Conservation (phyloP, 2,113 vertebrate genomes). For the Scartelaos histophorus region DNA sequence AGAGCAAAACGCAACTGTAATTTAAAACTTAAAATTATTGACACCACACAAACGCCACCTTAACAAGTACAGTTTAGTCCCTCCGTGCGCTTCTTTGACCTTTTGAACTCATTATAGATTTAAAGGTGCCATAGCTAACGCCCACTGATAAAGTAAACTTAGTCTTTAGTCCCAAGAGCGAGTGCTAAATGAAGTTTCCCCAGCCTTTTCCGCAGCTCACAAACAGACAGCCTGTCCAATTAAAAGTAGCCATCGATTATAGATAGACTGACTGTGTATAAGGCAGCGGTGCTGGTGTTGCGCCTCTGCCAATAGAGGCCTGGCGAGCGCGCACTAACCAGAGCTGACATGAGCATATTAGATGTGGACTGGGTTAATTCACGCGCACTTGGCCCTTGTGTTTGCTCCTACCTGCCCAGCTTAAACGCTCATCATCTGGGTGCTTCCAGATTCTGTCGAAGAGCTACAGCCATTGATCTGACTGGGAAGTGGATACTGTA, state of each 20-base stretch:
- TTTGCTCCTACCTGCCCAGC: conserved; percentile 91
- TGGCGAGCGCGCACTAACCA: conserved; percentile 87
- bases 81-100: not conserved
- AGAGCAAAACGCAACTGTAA: not conserved
- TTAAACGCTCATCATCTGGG: conserved; percentile 85
- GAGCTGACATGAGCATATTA: conserved; percentile 95
- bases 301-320: conserved; percentile 81
- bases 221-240: conserved; percentile 71
- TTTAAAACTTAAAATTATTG: not conserved
- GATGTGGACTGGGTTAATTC: conserved; percentile 95
- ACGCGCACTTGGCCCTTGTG: conserved; percentile 92
- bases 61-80: not conserved
- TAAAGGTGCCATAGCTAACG: not conserved
- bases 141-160: conserved; percentile 3
- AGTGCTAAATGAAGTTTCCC: conserved; percentile 8
- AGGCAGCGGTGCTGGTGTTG: conserved; percentile 78
- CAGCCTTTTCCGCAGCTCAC: conserved; percentile 44
- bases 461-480: conserved; percentile 68
- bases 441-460: conserved; percentile 67
- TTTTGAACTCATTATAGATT: not conserved
- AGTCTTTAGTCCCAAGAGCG: not conserved
- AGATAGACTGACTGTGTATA: conserved; percentile 73
- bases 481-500: conserved; percentile 63
- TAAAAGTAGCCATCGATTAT: conserved; percentile 78
- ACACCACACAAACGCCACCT: not conserved